Evolutionary conservation across 1,140 invertebrate genomes (phyloP), one percentile per base, ranked within the genome.

Genomic region (Rhyacophila brunnea): DNA sequence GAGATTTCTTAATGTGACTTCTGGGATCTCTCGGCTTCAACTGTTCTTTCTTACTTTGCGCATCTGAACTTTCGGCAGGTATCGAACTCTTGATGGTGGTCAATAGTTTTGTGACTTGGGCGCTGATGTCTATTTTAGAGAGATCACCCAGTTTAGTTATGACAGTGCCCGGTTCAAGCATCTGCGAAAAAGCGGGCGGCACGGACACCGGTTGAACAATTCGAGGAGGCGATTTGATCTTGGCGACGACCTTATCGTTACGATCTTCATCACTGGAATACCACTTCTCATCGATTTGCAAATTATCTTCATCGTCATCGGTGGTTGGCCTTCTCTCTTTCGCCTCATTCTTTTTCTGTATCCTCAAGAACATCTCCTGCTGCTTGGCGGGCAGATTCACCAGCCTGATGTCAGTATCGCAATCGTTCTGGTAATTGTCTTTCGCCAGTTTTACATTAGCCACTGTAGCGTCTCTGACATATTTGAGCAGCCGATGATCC

Each of bases 191-290:
- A 13, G 34, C 28, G 14, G 48, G 14, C 1, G 52, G 36, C 54
- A 50, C 28, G 32, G 48, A 51, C 6, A 69, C 69, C 0, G 71
- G 57, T 6, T 69, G 58, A 54, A 71, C 68, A 7, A 7, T 34
- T 68, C 70, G 7, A 36, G 44, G 52, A 1, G 74, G 74, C 38
- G 71, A 78, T 55, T 71, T 77, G 44, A 67, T 73, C 70, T 72
- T 78, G 4, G 18, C 67, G 9, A 15, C 14, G 6, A 6, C 10
- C 36, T 64, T 62, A 38, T 65, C 65, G 32, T n/a, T 43, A 28
- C 58, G 54, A 62, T 89, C 86, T 59, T 89, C 86, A 47, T 91
- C 87, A 64, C 87, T 88, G 0, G 87, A 89, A 68, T 90, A 90
- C 87, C 88, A 90, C 68, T 88, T 85, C 56, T 88, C 87, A 58